Conservation (phyloP, 2,888 invertebrate species). For the Drosophila dives region DNA sequence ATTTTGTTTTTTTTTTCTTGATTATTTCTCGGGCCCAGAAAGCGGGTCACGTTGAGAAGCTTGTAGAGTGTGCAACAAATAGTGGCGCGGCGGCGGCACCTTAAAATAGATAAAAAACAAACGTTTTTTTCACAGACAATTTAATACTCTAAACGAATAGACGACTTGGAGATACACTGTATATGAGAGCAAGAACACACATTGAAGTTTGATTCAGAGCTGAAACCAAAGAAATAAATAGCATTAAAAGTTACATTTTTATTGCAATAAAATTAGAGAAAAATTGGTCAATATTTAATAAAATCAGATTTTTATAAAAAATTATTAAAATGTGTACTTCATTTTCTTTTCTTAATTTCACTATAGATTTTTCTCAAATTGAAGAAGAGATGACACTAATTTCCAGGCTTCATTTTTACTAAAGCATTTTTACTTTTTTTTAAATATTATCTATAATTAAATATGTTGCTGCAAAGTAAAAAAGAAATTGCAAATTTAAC, state of each 20-base stretch:
- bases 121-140: background rate
- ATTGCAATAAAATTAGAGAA: background rate
- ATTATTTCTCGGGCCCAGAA: constrained; percentile 27
- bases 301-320: rapidly evolving
- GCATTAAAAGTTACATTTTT: background rate
- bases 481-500: background rate
- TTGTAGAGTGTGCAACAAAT: constrained; percentile 35
- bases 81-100: constrained; percentile 59
- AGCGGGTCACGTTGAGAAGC: constrained; percentile 47
- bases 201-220: background rate
- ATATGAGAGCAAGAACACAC: background rate
- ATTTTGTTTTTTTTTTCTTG: background rate
- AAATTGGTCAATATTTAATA: background rate
- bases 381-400: background rate
- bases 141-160: constrained; percentile 5
- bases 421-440: background rate
- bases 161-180: background rate
- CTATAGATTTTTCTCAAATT: background rate
- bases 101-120: constrained; percentile 36
- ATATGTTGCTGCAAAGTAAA: too few species aligned
- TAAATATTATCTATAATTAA: background rate
- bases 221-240: background rate
- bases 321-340: background rate
- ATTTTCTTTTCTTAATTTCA: background rate
- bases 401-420: background rate